Percentiles rank a stretch among this genome's conserved stretches.
These are phyloP conservation scores for Silurus meridionalis DNA, from an alignment of 2,113 vertebrate genomes.

Conservation along the genomic window DNA sequence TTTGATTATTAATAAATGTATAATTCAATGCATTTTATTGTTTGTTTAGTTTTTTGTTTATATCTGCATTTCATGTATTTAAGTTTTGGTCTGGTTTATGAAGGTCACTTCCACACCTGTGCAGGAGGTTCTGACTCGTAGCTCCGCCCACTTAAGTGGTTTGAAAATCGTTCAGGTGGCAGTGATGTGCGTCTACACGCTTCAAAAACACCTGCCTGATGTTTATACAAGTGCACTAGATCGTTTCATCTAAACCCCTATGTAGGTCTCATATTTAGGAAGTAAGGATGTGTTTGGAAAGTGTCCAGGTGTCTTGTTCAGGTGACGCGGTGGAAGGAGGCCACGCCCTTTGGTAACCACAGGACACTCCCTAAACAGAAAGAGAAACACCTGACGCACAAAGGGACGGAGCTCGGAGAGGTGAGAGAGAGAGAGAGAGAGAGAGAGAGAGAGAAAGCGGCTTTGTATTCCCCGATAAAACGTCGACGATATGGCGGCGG, in stretches of 20 bases:
- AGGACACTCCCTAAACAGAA: constrained; percentile 30
- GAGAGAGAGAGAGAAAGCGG: constrained; percentile 5
- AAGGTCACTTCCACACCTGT: no score
- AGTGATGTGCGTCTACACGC: neutral
- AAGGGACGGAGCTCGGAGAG: neutral
- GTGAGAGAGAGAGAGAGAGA: neutral
- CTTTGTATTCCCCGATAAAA: neutral
- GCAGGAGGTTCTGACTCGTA: no score
- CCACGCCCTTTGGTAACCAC: constrained; percentile 29
- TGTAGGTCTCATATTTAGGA: neutral
- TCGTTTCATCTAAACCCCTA: neutral
- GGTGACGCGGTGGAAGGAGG: neutral
- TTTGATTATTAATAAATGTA: no score
- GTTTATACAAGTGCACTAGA: neutral
- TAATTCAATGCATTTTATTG: no score
- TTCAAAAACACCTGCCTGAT: neutral
- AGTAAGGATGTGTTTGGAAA: neutral
- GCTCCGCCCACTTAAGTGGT: no score
- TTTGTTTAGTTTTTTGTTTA: no score
- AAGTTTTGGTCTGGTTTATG: no score
- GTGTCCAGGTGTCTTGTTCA: neutral
- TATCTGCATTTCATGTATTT: no score
- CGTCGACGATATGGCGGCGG: constrained; percentile 39
- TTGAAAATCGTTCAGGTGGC: neutral
- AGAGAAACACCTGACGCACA: constrained; percentile 49